These are phyloP conservation scores for Epicampocera succincta DNA, from an alignment of 2,888 invertebrate species.

Conservation along the genomic window DNA sequence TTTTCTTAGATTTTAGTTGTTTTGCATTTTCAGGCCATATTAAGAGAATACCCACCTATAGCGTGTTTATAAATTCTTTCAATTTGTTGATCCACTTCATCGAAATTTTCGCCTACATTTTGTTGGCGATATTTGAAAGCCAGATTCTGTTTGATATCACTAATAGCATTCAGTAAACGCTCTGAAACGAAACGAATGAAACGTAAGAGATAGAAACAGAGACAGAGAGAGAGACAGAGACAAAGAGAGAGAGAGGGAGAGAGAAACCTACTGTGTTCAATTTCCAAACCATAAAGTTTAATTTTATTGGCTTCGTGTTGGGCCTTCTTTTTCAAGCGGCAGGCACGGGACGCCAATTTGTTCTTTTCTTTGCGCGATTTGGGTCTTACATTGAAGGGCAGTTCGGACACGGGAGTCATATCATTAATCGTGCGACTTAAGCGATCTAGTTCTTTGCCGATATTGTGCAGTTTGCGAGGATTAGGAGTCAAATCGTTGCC, in stretches of 20 bases:
- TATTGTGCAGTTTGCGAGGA: constrained; percentile 93
- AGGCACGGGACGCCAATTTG: constrained; percentile 97
- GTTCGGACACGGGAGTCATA: constrained; percentile 96
- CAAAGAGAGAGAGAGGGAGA: too few relatives aligned
- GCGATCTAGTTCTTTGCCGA: constrained; percentile 96
- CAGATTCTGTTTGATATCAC: constrained; percentile 89
- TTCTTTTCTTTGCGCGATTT: constrained; percentile 99
- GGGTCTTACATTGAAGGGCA: constrained; percentile 93
- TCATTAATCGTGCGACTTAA: constrained; percentile 95
- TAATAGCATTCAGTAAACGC: constrained; percentile 89
- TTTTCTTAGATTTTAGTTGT: too few relatives aligned
- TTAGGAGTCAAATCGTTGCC: constrained; percentile 98
- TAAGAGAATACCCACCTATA: constrained; percentile 73
- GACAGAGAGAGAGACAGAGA: too few relatives aligned
- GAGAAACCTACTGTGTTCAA: constrained; percentile 92
- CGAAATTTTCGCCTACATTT: constrained; percentile 78
- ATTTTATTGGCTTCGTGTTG: constrained; percentile 99
- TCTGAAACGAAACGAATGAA: constrained; percentile 83
- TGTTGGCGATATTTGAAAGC: constrained; percentile 83
- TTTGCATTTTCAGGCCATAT: too few relatives aligned
- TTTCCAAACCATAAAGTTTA: constrained; percentile 95
- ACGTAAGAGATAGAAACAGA: too few relatives aligned
- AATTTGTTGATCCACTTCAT: constrained; percentile 87
- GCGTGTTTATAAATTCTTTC: constrained; percentile 84
- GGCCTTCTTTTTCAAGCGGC: constrained; percentile 98